Evolutionary conservation across 2,797 vertebrate genomes (phyloP).

Genomic region (Peromyscus aztecus): DNA sequence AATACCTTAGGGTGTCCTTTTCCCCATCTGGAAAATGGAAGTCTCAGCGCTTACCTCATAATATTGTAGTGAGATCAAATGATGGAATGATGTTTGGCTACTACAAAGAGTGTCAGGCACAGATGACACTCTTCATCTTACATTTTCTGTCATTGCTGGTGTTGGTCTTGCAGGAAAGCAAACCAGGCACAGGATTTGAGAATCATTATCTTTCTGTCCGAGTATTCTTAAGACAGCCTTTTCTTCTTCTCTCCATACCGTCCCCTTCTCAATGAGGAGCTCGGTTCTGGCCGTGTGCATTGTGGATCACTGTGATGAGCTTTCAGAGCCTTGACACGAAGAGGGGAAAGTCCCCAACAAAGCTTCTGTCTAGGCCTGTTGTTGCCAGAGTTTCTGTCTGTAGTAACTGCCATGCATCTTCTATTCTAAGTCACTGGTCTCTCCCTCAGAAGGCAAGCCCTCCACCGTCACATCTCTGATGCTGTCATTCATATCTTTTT

Average conservation of each 20-base stretch:
- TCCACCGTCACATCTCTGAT: constrained; percentile 50
- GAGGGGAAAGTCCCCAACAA: background rate
- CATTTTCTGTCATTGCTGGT: background rate
- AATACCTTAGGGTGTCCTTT: constrained; percentile 9
- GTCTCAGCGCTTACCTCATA: background rate
- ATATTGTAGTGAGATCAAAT: background rate
- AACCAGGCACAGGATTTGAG: constrained; percentile 9
- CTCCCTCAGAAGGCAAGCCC: constrained; percentile 13
- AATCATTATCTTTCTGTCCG: background rate
- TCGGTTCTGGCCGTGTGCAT: constrained; percentile 28
- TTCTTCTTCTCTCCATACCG: background rate
- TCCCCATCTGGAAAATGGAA: background rate
- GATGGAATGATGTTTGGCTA: background rate
- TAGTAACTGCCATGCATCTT: constrained; percentile 20
- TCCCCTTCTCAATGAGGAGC: background rate
- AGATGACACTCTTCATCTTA: background rate
- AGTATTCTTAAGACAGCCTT: background rate
- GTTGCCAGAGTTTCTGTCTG: constrained; percentile 41
- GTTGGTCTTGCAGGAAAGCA: background rate
- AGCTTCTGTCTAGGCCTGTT: background rate
- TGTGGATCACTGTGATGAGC: constrained; percentile 1
- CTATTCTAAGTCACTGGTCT: background rate
- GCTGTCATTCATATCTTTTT: constrained; percentile 67
- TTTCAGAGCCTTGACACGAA: constrained; percentile 33
- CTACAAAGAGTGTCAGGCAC: background rate